Evolutionary conservation across 2,888 invertebrate genomes (phyloP), one percentile per base, ranked within the genome.

Genomic region (Mongoloraphidia duomilia): DNA sequence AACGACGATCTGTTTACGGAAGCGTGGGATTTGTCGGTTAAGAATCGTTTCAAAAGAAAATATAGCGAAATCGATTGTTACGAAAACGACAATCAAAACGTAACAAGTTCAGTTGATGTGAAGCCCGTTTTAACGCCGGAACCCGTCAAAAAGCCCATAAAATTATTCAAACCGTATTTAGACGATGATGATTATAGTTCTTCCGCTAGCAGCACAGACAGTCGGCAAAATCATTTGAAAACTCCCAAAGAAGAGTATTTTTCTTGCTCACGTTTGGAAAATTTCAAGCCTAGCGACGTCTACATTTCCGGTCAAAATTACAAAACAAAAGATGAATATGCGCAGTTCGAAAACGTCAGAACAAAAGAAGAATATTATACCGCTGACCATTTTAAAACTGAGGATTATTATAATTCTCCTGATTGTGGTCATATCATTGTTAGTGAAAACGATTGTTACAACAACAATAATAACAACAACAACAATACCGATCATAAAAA

Each of bases 101-200:
- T 34, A 33, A 40, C 40, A 9, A 38, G 13, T 12, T 39, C 13
- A 14, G 11, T 41, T 9, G 48, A 48, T 33, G 35, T 13, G 10
- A 48, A 43, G 26, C 11, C 49, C 57, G 40, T 26, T 44, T 12
- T 13, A 41, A 10, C 13, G 13, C 38, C 42, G 3, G 59, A 65
- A 38, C 60, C 64, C 55, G 63, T 71, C 46, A 63, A 68, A 42
- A 79, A 78, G 65, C 82, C 84, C 47, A 79, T 82, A 58, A 85
- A 85, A 63, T 68, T 85, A 39, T 86, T 86, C 67, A 81, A 85
- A 61, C 86, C 85, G 34, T 86, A 85, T 64, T 70, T 84, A 46
- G 72, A 82, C 53, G 83, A 80, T 59, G 76, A 81, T 41, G 72
- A 76, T 41, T 74, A 75, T 49, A 73, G 72, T 47, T 61, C 64